A percentile compares a stretch with the other conserved stretches of the same genome.
Conservation (phyloP, 1,140 invertebrate genomes). For the Calephelis virginiensis region DNA sequence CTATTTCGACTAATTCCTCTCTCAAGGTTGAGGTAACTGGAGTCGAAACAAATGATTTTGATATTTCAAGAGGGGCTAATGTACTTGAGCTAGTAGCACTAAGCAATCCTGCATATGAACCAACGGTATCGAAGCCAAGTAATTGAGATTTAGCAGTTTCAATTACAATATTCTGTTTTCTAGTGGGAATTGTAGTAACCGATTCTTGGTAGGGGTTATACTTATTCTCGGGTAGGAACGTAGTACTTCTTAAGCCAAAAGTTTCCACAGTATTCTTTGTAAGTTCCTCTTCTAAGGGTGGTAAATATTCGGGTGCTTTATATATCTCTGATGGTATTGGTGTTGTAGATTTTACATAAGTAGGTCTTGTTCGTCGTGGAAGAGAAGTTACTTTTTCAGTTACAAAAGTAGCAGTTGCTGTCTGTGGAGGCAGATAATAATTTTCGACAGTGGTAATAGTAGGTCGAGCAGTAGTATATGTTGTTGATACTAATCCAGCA, state of each 20-base stretch:
- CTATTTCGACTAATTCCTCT: conserved; percentile 62
- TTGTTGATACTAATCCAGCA: conserved; percentile 62
- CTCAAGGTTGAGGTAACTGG: conserved; percentile 45
- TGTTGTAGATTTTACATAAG: conserved; percentile 46
- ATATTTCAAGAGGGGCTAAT: conserved; percentile 42
- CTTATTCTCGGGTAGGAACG: conserved; percentile 33
- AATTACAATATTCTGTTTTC: conserved; percentile 68
- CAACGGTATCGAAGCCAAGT: conserved; percentile 60
- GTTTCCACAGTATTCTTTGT: conserved; percentile 39
- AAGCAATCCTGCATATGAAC: conserved; percentile 59
- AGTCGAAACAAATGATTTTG: conserved; percentile 21
- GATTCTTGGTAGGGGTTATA: conserved; percentile 45
- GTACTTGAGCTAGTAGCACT: conserved; percentile 43
- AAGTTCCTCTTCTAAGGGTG: conserved; percentile 45
- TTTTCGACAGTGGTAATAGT: conserved; percentile 38
- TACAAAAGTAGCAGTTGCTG: conserved; percentile 35
- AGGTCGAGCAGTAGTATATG: conserved; percentile 51
- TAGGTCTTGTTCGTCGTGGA: conserved; percentile 34
- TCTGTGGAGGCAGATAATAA: conserved; percentile 35
- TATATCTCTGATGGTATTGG: conserved; percentile 29
- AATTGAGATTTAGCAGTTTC: conserved; percentile 66
- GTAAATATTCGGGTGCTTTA: conserved; percentile 63
- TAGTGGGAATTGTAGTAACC: conserved; percentile 39
- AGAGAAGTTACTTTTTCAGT: conserved; percentile 32
- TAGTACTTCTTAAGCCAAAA: conserved; percentile 35